Evolutionary conservation across 2,113 vertebrate species (phyloP), one percentile per base, ranked within the genome.

Genomic region (Syngnathus typhle): DNA sequence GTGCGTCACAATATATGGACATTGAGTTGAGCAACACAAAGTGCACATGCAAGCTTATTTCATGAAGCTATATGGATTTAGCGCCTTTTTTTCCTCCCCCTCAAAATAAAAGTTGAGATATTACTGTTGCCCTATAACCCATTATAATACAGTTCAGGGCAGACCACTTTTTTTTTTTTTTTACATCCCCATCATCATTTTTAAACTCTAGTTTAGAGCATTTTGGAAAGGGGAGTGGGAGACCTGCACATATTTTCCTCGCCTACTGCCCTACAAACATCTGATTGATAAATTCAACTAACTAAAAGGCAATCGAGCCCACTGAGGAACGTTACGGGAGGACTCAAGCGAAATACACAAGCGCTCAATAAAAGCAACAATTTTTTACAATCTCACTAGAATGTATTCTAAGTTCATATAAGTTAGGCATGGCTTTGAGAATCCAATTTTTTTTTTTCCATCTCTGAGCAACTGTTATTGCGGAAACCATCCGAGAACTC

Each of bases 21-120:
- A 88, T 68, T 76, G 76, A 86, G 81, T 77, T 88, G 82, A 84
- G 81, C 76, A 90, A 91, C 87, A 91, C 87, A 91, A 90, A 90
- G 76, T 84, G 87, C 82, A 77, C 90, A 91, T 92, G 89, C 91
- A 88, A 84, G 84, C 83, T 84, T 76, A 79, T 71, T 64, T 65
- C 64, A 73, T 60, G 62, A 85, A 76, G 72, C 73, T 23, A 60
- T 62, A 69, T 68, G 58, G 63, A 69, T 65, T 44, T 51, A 82
- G 85, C 68, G 67, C 56, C 4, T n/a, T 10, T 59, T 37, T 19
- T 46, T n/a, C n/a, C 15, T 46, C 13, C 19, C 37, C 5, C 51
- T 66, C 11, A 32, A 70, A 82, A 75, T 54, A 54, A 71, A 81
- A 65, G 56, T 69, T 74, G 67, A 69, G 39, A 41, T 7, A 10